Evolutionary conservation across 2,888 invertebrate genomes (phyloP), one percentile per base, ranked within the genome.

Genomic region (Malacosoma neustria): DNA sequence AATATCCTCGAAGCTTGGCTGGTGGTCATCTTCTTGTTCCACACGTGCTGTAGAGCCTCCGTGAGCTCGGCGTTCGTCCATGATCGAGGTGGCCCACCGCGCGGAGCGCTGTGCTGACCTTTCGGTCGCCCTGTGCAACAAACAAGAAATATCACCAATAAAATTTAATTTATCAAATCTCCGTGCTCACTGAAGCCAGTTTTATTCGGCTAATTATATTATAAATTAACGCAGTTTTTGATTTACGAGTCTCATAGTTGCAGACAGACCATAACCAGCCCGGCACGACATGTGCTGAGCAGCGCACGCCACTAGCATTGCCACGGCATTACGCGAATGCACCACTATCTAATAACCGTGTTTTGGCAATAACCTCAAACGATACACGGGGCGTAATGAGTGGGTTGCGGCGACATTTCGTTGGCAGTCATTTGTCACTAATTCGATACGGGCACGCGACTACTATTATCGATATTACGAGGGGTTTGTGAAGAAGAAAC

Each of bases 1-100:
- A 95, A 96, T 68, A 95, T 93, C 45, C 96, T 84, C 13, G 95
- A 95, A 6, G 96, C 96, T 74, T 96, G 95, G 61, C 95, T 95
- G 32, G 96, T 96, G 45, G 96, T 96, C 95, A 96, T 96, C 71
- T 95, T 95, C 67, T 96, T 95, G 77, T 95, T 95, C 96, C 96
- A 96, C n/a, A 96, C 96, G 75, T 95, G 95, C 62, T 95, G 95
- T 36, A 96, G 88, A 1, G 96, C 96, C 76, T 95, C 94, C 36
- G 96, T 96, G 36, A 96, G 87, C 63, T 96, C 96, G 29, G 94
- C 94, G 79, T 96, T 96, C 44, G 95, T 96, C 96, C 96, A 96
- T 1, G 96, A 96, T 37, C 96, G 88, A 1, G 96, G 96, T 7
- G 96, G 96, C 7, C 96, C 96, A 13, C 96, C 95, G 50, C 96